Evolutionary conservation across 37 sponge, comb jelly and placozoan species (phyloP).

Genomic region (Aplysina aerophoba): DNA sequence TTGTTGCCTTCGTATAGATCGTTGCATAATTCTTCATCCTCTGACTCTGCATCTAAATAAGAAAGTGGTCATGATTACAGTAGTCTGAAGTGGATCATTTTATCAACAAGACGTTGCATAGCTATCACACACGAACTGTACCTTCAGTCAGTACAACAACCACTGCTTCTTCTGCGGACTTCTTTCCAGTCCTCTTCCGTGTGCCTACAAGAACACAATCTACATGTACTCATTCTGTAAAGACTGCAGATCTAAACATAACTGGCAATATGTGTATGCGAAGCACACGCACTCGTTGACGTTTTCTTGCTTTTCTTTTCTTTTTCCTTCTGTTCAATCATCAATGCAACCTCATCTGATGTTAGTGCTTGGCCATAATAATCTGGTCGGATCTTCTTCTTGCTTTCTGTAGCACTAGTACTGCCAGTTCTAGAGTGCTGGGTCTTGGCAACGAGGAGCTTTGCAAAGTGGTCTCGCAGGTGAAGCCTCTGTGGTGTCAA

Average conservation of each 20-base stretch:
- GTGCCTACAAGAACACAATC: neutral
- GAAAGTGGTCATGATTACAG: too few species aligned
- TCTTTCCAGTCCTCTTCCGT: constrained; percentile 13
- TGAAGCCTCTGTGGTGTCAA: constrained; percentile 30
- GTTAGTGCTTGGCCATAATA: constrained; percentile 67
- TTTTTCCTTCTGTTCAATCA: constrained; percentile 17
- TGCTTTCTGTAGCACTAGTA: neutral
- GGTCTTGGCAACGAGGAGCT: neutral
- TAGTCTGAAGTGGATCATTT: constrained; percentile 14
- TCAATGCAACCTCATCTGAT: constrained; percentile 36
- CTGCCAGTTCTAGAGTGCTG: neutral
- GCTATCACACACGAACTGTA: neutral
- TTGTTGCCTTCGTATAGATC: too few species aligned
- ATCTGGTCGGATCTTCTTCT: constrained; percentile 22
- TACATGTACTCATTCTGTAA: neutral
- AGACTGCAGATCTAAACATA: neutral
- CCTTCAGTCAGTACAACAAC: neutral
- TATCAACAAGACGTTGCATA: constrained; percentile 13
- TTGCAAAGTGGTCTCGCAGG: constrained; percentile 9
- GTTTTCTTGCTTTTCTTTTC: constrained; percentile 8
- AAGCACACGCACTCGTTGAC: neutral
- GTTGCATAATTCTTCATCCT: too few species aligned
- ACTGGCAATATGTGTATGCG: constrained; percentile 5
- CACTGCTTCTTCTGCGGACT: neutral
- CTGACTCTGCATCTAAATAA: neutral